A percentile compares a stretch with the other conserved stretches of the same genome.
These are phyloP conservation scores for Encarsia formosa DNA, from an alignment of 2,888 invertebrate species.

Conservation along the genomic window DNA sequence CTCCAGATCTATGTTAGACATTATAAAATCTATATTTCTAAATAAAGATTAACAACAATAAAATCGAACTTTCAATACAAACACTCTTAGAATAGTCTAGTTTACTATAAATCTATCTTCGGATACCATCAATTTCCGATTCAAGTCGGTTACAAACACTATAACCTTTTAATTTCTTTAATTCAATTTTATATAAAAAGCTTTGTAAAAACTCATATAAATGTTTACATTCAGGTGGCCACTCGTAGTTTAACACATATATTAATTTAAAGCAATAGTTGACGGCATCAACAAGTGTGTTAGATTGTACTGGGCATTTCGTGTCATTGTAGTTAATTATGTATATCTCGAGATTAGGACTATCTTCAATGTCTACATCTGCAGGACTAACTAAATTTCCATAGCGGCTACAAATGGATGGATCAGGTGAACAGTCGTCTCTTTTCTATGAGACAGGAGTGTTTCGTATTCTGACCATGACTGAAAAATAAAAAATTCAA, in stretches of 20 bases:
- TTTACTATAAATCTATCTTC: neutral
- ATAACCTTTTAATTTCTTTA: neutral
- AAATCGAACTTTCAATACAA: neutral
- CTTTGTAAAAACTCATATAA: neutral
- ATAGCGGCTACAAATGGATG: too few species aligned
- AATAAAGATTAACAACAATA: neutral
- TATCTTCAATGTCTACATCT: neutral
- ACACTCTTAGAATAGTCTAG: neutral
- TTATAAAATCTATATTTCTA: neutral
- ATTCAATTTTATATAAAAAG: neutral
- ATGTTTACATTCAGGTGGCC: neutral
- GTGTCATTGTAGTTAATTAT: neutral
- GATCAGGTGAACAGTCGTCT: too few species aligned
- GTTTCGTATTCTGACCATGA: too few species aligned
- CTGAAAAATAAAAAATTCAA: too few species aligned
- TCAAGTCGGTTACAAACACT: neutral
- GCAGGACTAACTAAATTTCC: too few species aligned
- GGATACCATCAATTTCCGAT: neutral
- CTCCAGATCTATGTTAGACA: neutral
- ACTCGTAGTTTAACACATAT: neutral
- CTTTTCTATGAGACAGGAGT: too few species aligned
- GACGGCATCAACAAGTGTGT: neutral
- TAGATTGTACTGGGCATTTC: neutral
- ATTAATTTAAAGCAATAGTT: neutral
- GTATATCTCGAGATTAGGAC: neutral